Conservation (phyloP, 2,113 vertebrate genomes). For the Thamnophis sirtalis region DNA sequence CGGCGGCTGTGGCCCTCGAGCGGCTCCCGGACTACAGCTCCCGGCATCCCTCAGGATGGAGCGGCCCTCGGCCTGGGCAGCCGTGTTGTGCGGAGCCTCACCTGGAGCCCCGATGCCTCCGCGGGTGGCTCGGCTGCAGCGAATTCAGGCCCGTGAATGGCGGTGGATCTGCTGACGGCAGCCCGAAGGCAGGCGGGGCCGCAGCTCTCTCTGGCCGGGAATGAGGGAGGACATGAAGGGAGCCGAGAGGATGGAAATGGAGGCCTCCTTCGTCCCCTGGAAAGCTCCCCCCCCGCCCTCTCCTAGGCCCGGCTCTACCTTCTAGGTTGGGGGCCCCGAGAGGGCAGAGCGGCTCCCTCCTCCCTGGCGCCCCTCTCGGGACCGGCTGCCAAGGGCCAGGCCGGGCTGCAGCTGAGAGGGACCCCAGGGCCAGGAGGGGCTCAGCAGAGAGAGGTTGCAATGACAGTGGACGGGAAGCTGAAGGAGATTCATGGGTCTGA, state of each 20-base stretch:
- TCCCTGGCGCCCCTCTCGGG: background rate
- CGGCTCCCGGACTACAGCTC: background rate
- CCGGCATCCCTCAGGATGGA: background rate
- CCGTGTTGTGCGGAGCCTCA: background rate
- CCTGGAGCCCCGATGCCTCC: background rate
- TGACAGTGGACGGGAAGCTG: background rate
- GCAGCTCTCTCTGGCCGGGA: background rate
- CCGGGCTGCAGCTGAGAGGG: background rate
- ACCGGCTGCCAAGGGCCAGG: too few relatives aligned
- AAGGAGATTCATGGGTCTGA: background rate
- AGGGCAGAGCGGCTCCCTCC: too few relatives aligned
- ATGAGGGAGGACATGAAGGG: too few relatives aligned
- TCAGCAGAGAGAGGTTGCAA: background rate
- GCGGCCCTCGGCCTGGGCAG: background rate
- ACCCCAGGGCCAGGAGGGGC: fast-evolving
- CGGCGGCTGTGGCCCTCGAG: background rate
- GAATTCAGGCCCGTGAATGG: background rate
- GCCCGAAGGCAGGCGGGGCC: background rate
- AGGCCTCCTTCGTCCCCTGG: background rate
- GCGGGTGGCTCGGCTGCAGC: background rate
- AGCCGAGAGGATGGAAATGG: background rate
- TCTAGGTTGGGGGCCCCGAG: too few relatives aligned
- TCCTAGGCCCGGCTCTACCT: background rate
- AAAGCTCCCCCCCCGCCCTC: background rate
- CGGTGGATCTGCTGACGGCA: background rate